These are phyloP conservation scores for Benitochromis conjunctus DNA, from an alignment of 2,113 vertebrate genomes.

Conservation along the genomic window DNA sequence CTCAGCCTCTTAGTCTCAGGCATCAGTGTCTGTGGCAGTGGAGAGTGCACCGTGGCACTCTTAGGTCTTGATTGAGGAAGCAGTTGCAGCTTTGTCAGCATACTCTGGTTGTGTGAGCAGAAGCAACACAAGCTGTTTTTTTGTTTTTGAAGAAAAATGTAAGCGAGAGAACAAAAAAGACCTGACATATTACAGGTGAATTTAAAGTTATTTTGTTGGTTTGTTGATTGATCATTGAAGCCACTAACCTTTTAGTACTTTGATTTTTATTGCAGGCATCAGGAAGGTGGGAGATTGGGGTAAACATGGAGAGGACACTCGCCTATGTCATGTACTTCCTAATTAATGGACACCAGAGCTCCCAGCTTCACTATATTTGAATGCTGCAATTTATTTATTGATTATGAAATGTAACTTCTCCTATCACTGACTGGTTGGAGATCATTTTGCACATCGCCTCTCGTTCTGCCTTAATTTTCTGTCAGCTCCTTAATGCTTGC, in stretches of 20 bases:
- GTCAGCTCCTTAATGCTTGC: neutral
- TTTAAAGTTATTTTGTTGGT: neutral
- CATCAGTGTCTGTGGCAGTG: constrained; percentile 33
- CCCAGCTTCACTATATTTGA: neutral
- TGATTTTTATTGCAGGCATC: neutral
- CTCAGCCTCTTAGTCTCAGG: constrained; percentile 36
- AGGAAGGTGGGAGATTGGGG: neutral
- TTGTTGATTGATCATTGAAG: neutral
- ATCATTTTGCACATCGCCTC: neutral
- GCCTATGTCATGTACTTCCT: neutral
- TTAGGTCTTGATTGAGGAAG: constrained; percentile 62
- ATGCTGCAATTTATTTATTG: neutral
- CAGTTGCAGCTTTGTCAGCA: constrained; percentile 39
- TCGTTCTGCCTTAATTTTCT: neutral
- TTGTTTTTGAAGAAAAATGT: neutral
- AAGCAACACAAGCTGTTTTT: constrained; percentile 7
- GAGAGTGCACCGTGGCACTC: constrained; percentile 30
- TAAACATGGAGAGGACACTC: neutral
- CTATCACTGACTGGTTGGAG: neutral
- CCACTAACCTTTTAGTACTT: neutral
- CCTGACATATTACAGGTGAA: neutral
- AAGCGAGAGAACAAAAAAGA: neutral
- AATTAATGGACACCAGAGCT: neutral
- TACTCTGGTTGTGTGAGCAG: constrained; percentile 25
- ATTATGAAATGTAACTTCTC: neutral